Percentiles rank a stretch among this genome's conserved stretches.
Evolutionary conservation across 2,888 invertebrate genomes (phyloP).

Genomic region (Anaspis maculata): DNA sequence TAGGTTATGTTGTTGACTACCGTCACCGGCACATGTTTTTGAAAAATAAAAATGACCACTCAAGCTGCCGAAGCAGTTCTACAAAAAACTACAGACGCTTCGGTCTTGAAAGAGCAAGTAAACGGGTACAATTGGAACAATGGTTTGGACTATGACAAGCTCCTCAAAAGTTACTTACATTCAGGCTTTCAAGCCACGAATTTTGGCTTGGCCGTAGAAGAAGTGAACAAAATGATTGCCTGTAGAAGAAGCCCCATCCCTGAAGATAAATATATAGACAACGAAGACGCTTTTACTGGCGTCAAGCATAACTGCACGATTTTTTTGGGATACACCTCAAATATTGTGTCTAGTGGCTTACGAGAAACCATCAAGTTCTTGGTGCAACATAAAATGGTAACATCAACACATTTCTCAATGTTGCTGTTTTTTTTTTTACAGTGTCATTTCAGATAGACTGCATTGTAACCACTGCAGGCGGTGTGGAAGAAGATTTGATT

Average conservation of each 20-base stretch:
- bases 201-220: conserved; percentile 82
- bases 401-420: conserved; percentile 4
- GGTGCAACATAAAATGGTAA: conserved; percentile 71
- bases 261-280: conserved; percentile 57
- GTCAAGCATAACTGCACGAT: conserved; percentile 82
- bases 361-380: conserved; percentile 86
- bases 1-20: no score
- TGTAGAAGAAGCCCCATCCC: conserved; percentile 61
- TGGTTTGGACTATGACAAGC: conserved; percentile 75
- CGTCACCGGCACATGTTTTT: no score
- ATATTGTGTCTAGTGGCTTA: conserved; percentile 91
- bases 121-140: conserved; percentile 90
- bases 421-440: neutral
- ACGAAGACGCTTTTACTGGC: conserved; percentile 72
- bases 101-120: conserved; percentile 45
- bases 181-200: conserved; percentile 98
- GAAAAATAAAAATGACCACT: no score
- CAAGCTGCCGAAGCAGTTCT: conserved; percentile 28
- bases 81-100: conserved; percentile 29
- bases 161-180: conserved; percentile 69
- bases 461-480: conserved; percentile 95
- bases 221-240: conserved; percentile 87
- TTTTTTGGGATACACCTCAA: conserved; percentile 95
- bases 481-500: conserved; percentile 97
- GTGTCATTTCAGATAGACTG: conserved; percentile 67